Percentiles rank a stretch among this genome's conserved stretches.
These are phyloP conservation scores for Drosophila azteca DNA, from an alignment of 1,140 invertebrate genomes.

Conservation along the genomic window DNA sequence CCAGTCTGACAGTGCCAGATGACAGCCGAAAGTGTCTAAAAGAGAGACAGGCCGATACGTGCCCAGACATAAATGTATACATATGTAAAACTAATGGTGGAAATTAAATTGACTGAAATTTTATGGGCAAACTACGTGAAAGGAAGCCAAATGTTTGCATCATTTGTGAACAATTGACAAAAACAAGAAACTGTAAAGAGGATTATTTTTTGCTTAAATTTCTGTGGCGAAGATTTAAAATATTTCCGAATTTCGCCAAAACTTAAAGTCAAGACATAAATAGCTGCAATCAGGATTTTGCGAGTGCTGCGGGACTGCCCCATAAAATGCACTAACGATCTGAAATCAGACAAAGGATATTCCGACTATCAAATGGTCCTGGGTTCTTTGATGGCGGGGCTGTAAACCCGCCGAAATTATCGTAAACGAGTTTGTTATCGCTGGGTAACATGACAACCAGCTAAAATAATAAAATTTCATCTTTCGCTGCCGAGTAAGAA, in stretches of 20 bases:
- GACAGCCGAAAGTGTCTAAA: slow-evolving; percentile 35
- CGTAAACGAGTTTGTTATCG: slow-evolving; percentile 60
- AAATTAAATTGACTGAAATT: slow-evolving; percentile 64
- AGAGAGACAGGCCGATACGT: slow-evolving; percentile 30
- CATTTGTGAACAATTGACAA: slow-evolving; percentile 57
- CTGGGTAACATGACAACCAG: slow-evolving; percentile 44
- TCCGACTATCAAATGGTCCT: slow-evolving; percentile 5
- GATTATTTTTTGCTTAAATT: slow-evolving; percentile 5
- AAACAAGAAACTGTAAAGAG: background rate
- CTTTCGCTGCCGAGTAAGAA: no score
- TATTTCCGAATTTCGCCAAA: no score
- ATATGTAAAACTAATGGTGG: slow-evolving; percentile 50
- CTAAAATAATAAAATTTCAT: slow-evolving; percentile 59
- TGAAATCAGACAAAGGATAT: slow-evolving; percentile 30
- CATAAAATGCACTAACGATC: slow-evolving; percentile 43
- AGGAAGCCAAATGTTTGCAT: slow-evolving; percentile 51
- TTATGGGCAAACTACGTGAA: slow-evolving; percentile 55
- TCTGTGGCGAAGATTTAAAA: no score
- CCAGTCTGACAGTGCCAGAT: no score
- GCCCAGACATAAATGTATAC: slow-evolving; percentile 52
- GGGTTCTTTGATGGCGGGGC: slow-evolving; percentile 17
- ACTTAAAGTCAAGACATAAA: no score
- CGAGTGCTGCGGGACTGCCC: slow-evolving; percentile 1
- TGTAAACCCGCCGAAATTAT: slow-evolving; percentile 53
- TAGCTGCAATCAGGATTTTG: background rate